These are phyloP conservation scores for Loxodonta africana DNA, from an alignment of 2,113 vertebrate genomes.

Conservation along the genomic window DNA sequence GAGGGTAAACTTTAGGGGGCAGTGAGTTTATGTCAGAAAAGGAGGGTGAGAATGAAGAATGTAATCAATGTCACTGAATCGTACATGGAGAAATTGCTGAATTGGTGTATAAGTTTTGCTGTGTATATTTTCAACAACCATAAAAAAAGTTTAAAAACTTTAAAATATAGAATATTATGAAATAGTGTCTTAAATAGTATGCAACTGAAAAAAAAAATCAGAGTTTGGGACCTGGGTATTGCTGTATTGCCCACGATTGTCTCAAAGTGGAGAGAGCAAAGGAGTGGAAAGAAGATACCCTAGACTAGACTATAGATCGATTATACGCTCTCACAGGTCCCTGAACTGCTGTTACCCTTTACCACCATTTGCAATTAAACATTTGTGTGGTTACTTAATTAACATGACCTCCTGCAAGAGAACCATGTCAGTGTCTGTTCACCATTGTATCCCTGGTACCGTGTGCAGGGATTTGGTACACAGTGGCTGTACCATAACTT, in stretches of 20 bases:
- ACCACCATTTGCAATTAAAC: not conserved
- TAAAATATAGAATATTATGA: no score
- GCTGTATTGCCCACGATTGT: not conserved
- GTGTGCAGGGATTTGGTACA: not conserved
- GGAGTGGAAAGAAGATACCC: not conserved
- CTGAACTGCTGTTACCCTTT: not conserved
- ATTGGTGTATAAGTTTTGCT: not conserved
- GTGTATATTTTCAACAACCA: no score
- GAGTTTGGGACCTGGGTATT: not conserved
- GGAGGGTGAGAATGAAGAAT: not conserved
- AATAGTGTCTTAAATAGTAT: not conserved
- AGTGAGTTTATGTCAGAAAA: not conserved
- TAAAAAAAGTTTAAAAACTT: no score
- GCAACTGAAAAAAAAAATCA: not conserved
- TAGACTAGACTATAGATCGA: not conserved
- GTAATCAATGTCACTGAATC: not conserved
- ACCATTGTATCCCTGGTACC: not conserved
- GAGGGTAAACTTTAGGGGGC: not conserved
- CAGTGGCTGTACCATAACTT: not conserved
- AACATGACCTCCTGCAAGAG: not conserved
- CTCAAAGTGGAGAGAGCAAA: not conserved
- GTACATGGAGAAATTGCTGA: not conserved
- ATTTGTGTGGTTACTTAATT: rapidly evolving
- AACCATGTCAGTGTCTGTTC: rapidly evolving
- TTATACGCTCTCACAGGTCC: rapidly evolving